Conservation (phyloP, 2,888 invertebrate genomes). For the Cosmorhoe ocellata region DNA sequence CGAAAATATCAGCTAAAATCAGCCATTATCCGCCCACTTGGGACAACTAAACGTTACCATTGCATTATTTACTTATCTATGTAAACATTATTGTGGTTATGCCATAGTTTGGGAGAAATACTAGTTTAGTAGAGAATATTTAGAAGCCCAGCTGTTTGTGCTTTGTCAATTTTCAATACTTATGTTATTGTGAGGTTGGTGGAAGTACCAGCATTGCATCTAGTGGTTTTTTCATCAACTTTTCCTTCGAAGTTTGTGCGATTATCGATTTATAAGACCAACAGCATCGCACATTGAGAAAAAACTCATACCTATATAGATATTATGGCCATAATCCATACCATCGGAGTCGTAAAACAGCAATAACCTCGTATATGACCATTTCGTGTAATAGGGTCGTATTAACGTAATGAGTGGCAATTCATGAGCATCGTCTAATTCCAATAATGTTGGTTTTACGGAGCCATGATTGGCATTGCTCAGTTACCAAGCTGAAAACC, state of each 20-base stretch:
- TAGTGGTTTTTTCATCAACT: too few relatives aligned
- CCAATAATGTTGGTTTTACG: conserved; percentile 24
- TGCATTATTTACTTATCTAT: conserved; percentile 40
- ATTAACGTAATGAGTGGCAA: conserved; percentile 37
- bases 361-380: conserved; percentile 33
- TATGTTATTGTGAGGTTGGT: too few relatives aligned
- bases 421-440: conserved; percentile 28
- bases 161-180: too few relatives aligned
- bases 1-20: conserved; percentile 54
- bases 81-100: conserved; percentile 31
- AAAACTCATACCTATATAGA: not conserved
- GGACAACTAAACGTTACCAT: conserved; percentile 38
- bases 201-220: too few relatives aligned
- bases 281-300: too few relatives aligned
- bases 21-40: conserved; percentile 58
- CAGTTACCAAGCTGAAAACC: not conserved
- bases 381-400: conserved; percentile 39
- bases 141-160: not conserved
- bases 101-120: conserved; percentile 4
- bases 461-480: not conserved
- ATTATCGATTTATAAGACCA: too few relatives aligned
- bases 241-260: too few relatives aligned
- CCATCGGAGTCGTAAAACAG: conserved; percentile 38
- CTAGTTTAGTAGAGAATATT: not conserved
- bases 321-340: conserved; percentile 17